These are phyloP conservation scores for Euthynnus affinis DNA, from an alignment of 2,797 vertebrate genomes.

Conservation along the genomic window DNA sequence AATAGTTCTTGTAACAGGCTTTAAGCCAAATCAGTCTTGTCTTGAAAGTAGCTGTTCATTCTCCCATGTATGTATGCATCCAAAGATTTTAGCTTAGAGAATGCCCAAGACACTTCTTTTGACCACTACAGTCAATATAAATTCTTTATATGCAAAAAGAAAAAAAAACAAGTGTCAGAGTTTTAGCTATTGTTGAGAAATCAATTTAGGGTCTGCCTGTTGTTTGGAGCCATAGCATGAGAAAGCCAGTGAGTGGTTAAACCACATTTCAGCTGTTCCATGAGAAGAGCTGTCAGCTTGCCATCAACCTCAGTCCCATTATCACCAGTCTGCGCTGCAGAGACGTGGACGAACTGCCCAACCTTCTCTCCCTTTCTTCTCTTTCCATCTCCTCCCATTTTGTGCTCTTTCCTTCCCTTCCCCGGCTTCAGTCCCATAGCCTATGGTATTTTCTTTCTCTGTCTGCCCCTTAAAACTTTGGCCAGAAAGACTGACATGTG, in stretches of 20 bases:
- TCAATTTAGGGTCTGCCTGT: conserved; percentile 31
- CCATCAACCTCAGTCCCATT: conserved; percentile 76
- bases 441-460: conserved; percentile 65
- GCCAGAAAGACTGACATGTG: conserved; percentile 65
- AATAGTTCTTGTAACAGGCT: conserved; percentile 45
- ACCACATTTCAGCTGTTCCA: conserved; percentile 76
- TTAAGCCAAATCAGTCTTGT: conserved; percentile 32
- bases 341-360: conserved; percentile 72
- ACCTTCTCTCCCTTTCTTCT: conserved; percentile 67
- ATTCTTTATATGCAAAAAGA: conserved; percentile 13
- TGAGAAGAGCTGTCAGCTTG: conserved; percentile 71
- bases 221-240: conserved; percentile 44
- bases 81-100: conserved; percentile 22
- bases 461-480: conserved; percentile 70
- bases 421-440: conserved; percentile 38
- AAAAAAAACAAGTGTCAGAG: background rate
- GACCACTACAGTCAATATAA: conserved; percentile 5
- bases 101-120: conserved; percentile 9
- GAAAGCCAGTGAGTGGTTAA: conserved; percentile 63
- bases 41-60: conserved; percentile 22
- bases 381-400: conserved; percentile 69
- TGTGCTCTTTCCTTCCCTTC: conserved; percentile 51
- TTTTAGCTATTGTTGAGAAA: conserved; percentile 27
- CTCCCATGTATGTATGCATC: conserved; percentile 7
- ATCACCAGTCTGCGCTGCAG: conserved; percentile 69